Percentiles rank a stretch among this genome's conserved stretches.
Conservation (phyloP, 2,888 invertebrate species). For the Ischnus inquisitorius region DNA sequence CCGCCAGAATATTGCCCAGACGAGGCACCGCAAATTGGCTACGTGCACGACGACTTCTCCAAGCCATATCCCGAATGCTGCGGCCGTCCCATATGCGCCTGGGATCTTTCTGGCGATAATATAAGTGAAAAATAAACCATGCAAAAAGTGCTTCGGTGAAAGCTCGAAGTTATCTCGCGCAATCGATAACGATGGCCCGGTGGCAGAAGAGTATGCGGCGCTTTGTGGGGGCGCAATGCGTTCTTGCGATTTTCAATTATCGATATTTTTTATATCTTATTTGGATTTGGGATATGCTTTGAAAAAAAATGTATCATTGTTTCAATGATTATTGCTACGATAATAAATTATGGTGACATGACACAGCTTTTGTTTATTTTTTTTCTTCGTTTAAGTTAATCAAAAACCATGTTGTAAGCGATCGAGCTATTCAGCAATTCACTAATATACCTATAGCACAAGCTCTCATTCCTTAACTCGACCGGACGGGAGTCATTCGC, state of each 20-base stretch:
- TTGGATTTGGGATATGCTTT: not conserved
- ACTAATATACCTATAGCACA: no score
- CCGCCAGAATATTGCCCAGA: not conserved
- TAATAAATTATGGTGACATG: not conserved
- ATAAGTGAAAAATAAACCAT: not conserved
- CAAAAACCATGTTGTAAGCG: no score
- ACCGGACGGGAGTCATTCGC: no score
- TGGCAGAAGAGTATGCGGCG: not conserved
- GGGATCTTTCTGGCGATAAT: not conserved
- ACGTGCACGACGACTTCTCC: constrained; percentile 13
- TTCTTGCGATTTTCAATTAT: no score
- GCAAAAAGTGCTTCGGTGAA: not conserved
- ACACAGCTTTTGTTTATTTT: not conserved
- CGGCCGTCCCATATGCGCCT: not conserved
- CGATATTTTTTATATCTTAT: no score
- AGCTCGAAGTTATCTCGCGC: not conserved
- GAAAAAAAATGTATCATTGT: not conserved
- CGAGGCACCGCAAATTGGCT: constrained; percentile 11
- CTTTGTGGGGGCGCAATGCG: no score
- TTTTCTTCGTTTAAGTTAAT: no score
- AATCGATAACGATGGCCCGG: not conserved
- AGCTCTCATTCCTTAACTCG: no score
- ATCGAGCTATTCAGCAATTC: no score
- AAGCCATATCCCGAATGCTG: constrained; percentile 50
- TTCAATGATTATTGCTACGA: not conserved